Base-by-base conservation (phyloP, 2,113 vertebrate species). In the Cinclus cinclus region DNA sequence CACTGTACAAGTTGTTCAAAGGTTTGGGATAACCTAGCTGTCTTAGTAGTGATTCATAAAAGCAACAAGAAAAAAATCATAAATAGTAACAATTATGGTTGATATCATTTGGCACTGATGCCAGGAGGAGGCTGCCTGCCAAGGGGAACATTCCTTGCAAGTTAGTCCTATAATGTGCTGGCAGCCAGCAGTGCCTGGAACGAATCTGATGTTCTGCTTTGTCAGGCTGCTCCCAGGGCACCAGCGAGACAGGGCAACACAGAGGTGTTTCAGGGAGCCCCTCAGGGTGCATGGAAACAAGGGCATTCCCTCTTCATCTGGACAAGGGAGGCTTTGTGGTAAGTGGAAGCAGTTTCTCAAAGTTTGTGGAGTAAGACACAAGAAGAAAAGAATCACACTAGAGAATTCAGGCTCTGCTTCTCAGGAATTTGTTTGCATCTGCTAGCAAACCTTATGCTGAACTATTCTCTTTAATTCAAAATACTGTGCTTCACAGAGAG, bases 71-170 rank as follows among this genome's bases (percentile, higher is more conserved):
- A 93, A 91, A 93, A 94, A 93, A 49, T 55, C 64, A 83, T 37
- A 94, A 95, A 95, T 88, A 93, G 93, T 68, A 95, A 94, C 88
- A 94, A 94, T 89, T 89, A 83, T 0, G 27, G 83, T 39, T 87
- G 88, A 64, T 94, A 81, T 60, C 46, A 60, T 59, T 77, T 63
- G 59, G 79, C 2, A 4, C 11, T 0, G 0, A 35, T 89, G 92
- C 79, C 83, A 86, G 69, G 65, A 80, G 49, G 41, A 64, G 73
- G 83, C 90, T 89, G 90, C 65, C 62, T 65, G 94, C 88, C 95
- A 94, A 93, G 41, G n/a, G 46, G 81, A 97, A 81, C 94, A 96
- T 95, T 94, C 92, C 86, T 93, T 6, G 3, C 52, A 75, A 88
- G 92, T 92, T 88, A 93, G 73, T 78, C 60, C 76, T 76, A 73